Base-by-base conservation (phyloP, 1,140 invertebrate genomes). In the Tenebrio molitor region DNA sequence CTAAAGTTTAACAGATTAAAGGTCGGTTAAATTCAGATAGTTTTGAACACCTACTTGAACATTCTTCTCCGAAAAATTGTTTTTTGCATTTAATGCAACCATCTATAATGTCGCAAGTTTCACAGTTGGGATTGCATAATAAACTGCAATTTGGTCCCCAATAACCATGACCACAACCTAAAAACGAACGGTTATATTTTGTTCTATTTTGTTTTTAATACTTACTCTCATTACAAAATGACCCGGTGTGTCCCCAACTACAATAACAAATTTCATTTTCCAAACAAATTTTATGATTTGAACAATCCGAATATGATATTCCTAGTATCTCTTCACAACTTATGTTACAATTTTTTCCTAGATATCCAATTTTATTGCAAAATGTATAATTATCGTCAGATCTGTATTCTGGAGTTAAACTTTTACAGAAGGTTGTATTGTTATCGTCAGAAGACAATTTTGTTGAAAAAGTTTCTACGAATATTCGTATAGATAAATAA, bases 51-150 rank as follows among this genome's bases (percentile, higher is more conserved):
- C 15, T 44, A 44, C 42, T 15, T 2, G 14, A 16, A 44, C 42
- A 44, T 14, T 17, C 12, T 14, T 44, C 1, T 44, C 17, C 14
- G 14, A 44, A 14, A 1, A 15, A 44, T 14, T 16, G 7, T 15
- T 17, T 44, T 44, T 44, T 14, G 42, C 42, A 44, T 44, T 44
- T 44, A 1, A 7, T 44, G 7, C 42, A 44, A 14, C 42, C 42
- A 1, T 44, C 16, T 44, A 29, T 8, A 29, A 4, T 12, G 15
- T 44, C 15, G 16, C 42, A 44, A 16, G 0, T 12, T 44, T 44
- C 14, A 44, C 42, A 44, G 17, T 16, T 16, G 7, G 3, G n/a
- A 1, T 44, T 44, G 7, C 42, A 44, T 15, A 8, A 3, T 14
- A 8, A 16, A 17, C 0, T 15, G 17, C 42, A 44, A 7, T 44